Evolutionary conservation across 2,797 vertebrate genomes (phyloP), one percentile per base, ranked within the genome.

Genomic region (Lates japonicus): DNA sequence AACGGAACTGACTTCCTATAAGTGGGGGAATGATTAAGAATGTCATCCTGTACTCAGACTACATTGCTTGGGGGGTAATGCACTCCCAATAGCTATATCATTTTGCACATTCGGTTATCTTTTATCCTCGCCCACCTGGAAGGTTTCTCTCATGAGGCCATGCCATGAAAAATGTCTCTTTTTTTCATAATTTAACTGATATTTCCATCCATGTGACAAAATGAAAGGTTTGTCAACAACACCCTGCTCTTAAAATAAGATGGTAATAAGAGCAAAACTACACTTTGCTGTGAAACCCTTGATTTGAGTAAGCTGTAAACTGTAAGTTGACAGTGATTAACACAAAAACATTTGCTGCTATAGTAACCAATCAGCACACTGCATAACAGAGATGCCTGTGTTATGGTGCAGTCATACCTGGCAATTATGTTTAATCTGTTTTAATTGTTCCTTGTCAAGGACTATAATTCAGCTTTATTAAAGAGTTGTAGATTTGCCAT

Each of bases 221-320:
- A 94, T 93, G 35, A 92, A 82, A 83, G 85, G 88, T 76, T 90
- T 84, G 80, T 81, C 57, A 85, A 88, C 87, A 80, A 72, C 74
- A 44, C 77, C 65, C 82, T 14, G 63, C 66, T 84, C 74, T 92
- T 76, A 87, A 93, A 94, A 92, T 90, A 88, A 89, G 85, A 87
- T 78, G 81, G 92, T 88, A 87, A 92, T 79, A 83, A 82, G 55
- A 83, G 78, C 69, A 88, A 90, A 89, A 89, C 82, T 83, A 78
- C 83, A 89, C 78, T 87, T 92, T 92, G 79, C 74, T 86, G 71
- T 33, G 57, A 84, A 94, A 93, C 91, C 91, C 87, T 90, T 93
- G 84, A 94, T 94, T 94, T 94, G 84, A 84, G 78, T 67, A 63
- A 89, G 90, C 88, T 85, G 88, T 94, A 95, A 94, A 93, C 87